These are phyloP conservation scores for Notamacropus eugenii DNA, from an alignment of 2,797 vertebrate species.

Conservation along the genomic window DNA sequence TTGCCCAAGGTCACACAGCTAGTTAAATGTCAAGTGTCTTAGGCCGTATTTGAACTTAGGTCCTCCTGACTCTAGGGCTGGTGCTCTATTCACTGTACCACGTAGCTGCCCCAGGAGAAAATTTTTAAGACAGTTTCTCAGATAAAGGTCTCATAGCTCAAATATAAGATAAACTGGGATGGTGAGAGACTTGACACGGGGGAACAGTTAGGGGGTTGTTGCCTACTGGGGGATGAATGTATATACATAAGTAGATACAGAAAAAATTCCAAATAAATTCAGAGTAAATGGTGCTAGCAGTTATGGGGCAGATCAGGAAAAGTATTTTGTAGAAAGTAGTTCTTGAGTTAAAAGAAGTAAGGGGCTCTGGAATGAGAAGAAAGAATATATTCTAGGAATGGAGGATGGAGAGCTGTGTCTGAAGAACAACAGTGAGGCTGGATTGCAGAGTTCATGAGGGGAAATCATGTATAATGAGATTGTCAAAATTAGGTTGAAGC, in stretches of 20 bases:
- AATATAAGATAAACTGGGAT: not conserved
- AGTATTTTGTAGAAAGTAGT: not conserved
- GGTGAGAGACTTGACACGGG: not conserved
- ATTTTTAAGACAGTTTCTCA: not conserved
- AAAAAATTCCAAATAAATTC: not conserved
- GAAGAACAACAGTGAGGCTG: not conserved
- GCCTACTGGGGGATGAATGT: not conserved
- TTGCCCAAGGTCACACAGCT: too few species aligned
- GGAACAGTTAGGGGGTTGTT: not conserved
- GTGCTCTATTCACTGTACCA: too few species aligned
- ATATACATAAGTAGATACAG: not conserved
- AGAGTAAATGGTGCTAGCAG: not conserved
- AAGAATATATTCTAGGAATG: not conserved
- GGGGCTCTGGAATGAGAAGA: not conserved
- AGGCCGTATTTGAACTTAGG: too few species aligned
- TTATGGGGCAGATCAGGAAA: not conserved
- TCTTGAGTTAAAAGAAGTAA: not conserved
- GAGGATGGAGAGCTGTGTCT: not conserved
- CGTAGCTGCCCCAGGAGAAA: too few species aligned
- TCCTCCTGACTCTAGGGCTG: too few species aligned
- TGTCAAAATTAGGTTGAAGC: too few species aligned
- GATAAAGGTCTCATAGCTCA: not conserved
- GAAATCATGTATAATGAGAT: not conserved
- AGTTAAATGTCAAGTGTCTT: too few species aligned
- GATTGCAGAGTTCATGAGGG: not conserved